Evolutionary conservation across 2,888 invertebrate genomes (phyloP).

Genomic region (Melanostoma mellinum): DNA sequence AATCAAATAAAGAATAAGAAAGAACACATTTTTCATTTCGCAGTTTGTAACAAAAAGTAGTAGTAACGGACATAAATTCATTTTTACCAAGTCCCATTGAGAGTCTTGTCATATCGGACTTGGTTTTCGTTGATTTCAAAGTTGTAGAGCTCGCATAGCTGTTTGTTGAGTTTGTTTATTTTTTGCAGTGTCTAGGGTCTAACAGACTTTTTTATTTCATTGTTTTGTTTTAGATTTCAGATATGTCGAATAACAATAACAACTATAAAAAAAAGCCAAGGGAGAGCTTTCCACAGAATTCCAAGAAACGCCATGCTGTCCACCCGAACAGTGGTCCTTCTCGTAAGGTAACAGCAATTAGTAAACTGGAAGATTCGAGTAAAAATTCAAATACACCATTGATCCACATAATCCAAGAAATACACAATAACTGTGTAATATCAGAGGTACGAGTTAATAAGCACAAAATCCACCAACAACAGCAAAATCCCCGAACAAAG

Average conservation of each 20-base stretch:
- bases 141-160: too few relatives aligned
- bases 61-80: too few relatives aligned
- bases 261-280: background rate
- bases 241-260: conserved; percentile 18
- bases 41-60: too few relatives aligned
- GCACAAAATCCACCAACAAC: conserved; percentile 73
- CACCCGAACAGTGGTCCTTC: conserved; percentile 19
- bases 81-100: too few relatives aligned
- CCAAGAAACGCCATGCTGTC: conserved; percentile 20
- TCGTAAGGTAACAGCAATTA: conserved; percentile 75
- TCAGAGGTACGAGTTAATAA: conserved; percentile 80
- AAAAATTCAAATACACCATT: conserved; percentile 76
- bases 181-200: too few relatives aligned
- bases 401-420: conserved; percentile 81
- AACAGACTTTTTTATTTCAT: background rate
- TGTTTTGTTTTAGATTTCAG: conserved; percentile 48
- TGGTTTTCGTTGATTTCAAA: too few relatives aligned
- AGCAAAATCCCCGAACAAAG: conserved; percentile 20
- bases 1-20: too few relatives aligned
- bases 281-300: conserved; percentile 26
- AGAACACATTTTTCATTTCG: too few relatives aligned
- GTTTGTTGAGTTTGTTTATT: too few relatives aligned
- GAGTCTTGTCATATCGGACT: too few relatives aligned
- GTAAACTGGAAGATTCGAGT: conserved; percentile 74
- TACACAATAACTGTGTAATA: conserved; percentile 79